Evolutionary conservation across 2,797 vertebrate genomes (phyloP).

Genomic region (Lepilemur septentrionalis): DNA sequence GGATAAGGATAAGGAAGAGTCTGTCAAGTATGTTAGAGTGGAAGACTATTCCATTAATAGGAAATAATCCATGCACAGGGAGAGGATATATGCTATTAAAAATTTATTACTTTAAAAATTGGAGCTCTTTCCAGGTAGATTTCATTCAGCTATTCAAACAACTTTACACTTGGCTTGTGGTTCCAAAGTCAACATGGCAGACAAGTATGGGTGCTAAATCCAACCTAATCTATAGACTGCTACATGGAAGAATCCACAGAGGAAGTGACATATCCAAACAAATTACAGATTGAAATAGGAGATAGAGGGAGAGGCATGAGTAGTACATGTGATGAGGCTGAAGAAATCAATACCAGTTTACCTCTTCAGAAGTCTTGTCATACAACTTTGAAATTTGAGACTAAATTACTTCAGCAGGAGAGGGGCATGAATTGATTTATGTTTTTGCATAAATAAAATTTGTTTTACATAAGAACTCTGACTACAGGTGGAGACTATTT

Average conservation of each 20-base stretch:
- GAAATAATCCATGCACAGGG: neutral
- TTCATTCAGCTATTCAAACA: neutral
- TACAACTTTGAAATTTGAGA: neutral
- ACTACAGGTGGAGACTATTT: neutral
- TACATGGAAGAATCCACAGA: neutral
- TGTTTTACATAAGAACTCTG: neutral
- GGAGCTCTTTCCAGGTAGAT: neutral
- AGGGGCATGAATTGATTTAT: neutral
- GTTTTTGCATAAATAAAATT: neutral
- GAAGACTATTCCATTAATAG: neutral
- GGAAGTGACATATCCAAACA: neutral
- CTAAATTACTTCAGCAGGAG: neutral
- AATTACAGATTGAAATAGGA: neutral
- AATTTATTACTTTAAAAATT: neutral
- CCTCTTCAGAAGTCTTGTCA: neutral
- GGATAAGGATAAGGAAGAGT: neutral
- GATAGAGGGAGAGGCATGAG: neutral
- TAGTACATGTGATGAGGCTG: neutral
- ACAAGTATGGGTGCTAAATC: neutral
- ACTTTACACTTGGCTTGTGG: neutral
- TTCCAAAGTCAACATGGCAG: neutral
- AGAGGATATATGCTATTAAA: neutral
- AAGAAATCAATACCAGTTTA: neutral
- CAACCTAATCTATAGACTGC: neutral
- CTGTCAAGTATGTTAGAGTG: neutral